Evolutionary conservation across 2,888 invertebrate species (phyloP), one percentile per base, ranked within the genome.

Genomic region (Drosophila anceps): DNA sequence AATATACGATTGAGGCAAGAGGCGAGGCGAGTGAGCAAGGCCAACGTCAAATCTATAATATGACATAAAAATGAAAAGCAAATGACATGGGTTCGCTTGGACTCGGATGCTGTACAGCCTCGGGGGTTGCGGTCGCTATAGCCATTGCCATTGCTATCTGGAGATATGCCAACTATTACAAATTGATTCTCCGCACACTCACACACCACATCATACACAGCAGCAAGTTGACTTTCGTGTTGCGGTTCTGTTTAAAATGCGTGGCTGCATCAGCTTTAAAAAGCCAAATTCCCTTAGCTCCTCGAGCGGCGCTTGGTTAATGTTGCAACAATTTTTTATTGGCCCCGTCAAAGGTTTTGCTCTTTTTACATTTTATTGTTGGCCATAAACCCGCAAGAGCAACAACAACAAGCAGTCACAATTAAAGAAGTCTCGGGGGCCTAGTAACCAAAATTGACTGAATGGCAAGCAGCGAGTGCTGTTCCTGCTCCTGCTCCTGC

Each of bases 91-190:
- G 86, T 86, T 81, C 81, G 58, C 51, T 60, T 64, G 46, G 44
- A n/a, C 31, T 51, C 44, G 39, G 43, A 62, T 48, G 37, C 53
- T 33, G 37, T 60, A 43, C 31, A 13, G 81, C 79, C 79, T 71
- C 35, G 54, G 63, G 79, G 60, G 54, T 71, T 84, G 84, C 87
- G 84, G 89, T 72, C 76, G 63, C 59, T 65, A 55, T 60, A 55
- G 58, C 70, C 54, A 58, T 70, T 79, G 57, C 62, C 65, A 54
- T 53, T 62, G 61, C 69, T 58, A 64, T 66, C 77, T 82, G 84
- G 83, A 82, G 88, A 86, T 88, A 90, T 88, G 90, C 90, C 83
- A 85, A 85, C 85, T 85, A 90, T 90, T 88, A 86, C 85, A 86
- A 86, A 86, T 86, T 86, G 90, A 86, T 82, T 84, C 81, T 64